Conservation (phyloP, 2,888 invertebrate genomes). For the Acronicta alni region DNA sequence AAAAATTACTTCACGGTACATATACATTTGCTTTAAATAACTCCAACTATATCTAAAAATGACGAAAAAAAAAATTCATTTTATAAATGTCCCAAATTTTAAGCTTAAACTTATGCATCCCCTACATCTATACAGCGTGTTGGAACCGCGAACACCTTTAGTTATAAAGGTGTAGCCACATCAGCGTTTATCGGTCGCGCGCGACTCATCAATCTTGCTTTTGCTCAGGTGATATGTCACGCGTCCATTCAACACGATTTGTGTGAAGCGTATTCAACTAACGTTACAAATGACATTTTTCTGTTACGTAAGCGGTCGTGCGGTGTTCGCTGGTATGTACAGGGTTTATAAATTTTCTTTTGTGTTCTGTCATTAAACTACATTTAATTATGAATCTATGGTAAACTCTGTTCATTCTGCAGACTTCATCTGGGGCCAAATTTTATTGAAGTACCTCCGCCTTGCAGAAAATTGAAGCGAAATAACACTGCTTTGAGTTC, state of each 20-base stretch:
- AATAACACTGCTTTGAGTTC: no score
- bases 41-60: no score
- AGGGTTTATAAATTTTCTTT: constrained; percentile 21
- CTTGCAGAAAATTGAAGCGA: no score
- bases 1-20: no score
- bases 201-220: constrained; percentile 59
- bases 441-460: no score
- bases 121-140: constrained; percentile 39
- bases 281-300: constrained; percentile 49
- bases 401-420: no score
- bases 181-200: constrained; percentile 52
- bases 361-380: constrained; percentile 19
- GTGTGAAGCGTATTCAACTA: constrained; percentile 44
- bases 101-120: background rate
- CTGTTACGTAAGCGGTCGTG: constrained; percentile 35
- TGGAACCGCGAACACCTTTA: constrained; percentile 47
- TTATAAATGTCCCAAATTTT: constrained; percentile 15
- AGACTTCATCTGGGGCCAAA: no score
- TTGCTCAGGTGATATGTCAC: constrained; percentile 53
- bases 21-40: no score
- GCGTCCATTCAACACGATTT: constrained; percentile 49
- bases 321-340: constrained; percentile 23
- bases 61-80: background rate
- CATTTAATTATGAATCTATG: no score
- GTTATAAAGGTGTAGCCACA: constrained; percentile 58